Base-by-base conservation (phyloP, 2,888 invertebrate genomes). In the Agriopis leucophaearia region DNA sequence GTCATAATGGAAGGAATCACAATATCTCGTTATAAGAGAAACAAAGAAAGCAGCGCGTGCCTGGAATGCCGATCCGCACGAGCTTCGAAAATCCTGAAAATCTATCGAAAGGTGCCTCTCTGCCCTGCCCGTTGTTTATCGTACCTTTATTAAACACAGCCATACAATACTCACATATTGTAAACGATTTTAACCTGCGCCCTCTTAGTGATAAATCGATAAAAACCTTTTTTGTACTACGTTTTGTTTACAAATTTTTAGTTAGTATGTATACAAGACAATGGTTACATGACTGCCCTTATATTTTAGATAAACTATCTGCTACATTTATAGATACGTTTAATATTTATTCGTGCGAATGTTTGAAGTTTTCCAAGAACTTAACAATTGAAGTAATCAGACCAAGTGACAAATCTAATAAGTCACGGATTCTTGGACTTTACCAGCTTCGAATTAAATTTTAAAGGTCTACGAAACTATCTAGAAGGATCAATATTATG, bases 1-100 rank as follows among this genome's bases (percentile, higher is more conserved):
- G 86, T 88, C 85, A 88, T 92, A 91, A 92, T 92, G 85, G 89
- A 81, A 81, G 83, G 89, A 92, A 92, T 92, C 93, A 91, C 90
- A 92, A 92, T 92, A 92, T 91, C 91, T 91, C 90, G 92, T 92
- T 92, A 91, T 90, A 91, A 87, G 86, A 83, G 87, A 91, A 91
- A 91, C 92, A 92, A 92, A 92, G 91, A 91, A 91, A 89, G 69
- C 75, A 73, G 82, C 82, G 81, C 93, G 93, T 92, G 93, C 81
- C 81, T 74, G 64, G 92, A 90, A 91, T 92, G 77, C 79, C 77
- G 69, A 81, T 66, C 65, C 58, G 58, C 61, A 50, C 69, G 60
- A 60, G 72, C 76, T 72, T 72, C 70, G 76, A 79, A 78, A 73
- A 72, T 74, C 66, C 77, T 80, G 77, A 80, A 80, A 82, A 82